Conservation (phyloP, 1,140 invertebrate species). For the Megalopta genalis region DNA sequence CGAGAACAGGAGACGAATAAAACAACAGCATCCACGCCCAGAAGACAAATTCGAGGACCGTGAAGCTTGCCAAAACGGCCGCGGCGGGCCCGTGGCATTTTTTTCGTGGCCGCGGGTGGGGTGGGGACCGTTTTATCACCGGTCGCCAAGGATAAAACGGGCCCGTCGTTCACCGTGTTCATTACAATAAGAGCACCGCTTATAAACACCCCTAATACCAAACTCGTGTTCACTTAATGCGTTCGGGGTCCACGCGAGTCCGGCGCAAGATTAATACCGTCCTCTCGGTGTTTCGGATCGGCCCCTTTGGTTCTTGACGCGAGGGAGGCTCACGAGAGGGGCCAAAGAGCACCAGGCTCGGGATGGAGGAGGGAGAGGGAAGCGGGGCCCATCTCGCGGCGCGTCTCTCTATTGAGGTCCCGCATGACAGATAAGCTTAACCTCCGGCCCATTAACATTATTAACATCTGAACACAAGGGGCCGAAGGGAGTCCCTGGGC, state of each 20-base stretch:
- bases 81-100: no score
- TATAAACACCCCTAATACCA: slow-evolving; percentile 41
- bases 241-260: slow-evolving; percentile 45
- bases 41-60: no score
- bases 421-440: slow-evolving; percentile 76
- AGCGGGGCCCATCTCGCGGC: slow-evolving; percentile 31
- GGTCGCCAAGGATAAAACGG: no score
- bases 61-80: no score
- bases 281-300: slow-evolving; percentile 54
- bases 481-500: slow-evolving; percentile 27
- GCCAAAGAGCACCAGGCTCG: slow-evolving; percentile 40
- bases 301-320: slow-evolving; percentile 34
- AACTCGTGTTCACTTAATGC: slow-evolving; percentile 56
- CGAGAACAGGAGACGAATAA: no score
- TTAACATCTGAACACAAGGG: slow-evolving; percentile 70
- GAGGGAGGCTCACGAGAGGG: slow-evolving; percentile 5
- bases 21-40: no score
- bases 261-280: slow-evolving; percentile 57
- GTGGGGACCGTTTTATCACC: no score
- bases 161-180: no score
- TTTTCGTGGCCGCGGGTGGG: no score
- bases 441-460: slow-evolving; percentile 74
- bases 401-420: slow-evolving; percentile 71
- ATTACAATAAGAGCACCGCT: neutral
- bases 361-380: slow-evolving; percentile 37